Evolutionary conservation across 2,888 invertebrate genomes (phyloP).

Genomic region (Corythucha ciliata): DNA sequence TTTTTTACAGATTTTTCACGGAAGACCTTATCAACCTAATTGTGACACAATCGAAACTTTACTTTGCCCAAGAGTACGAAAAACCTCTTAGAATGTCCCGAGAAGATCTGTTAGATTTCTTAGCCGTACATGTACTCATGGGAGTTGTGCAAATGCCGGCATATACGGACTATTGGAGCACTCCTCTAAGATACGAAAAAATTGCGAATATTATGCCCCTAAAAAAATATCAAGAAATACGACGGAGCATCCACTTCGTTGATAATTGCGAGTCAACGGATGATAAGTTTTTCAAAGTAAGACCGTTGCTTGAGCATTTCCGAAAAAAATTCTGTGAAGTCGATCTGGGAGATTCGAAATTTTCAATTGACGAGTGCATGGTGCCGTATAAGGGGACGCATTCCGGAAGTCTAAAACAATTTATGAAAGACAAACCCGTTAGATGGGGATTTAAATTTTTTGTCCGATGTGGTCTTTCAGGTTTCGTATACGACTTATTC

Average conservation of each 20-base stretch:
- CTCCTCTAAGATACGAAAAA: conserved; percentile 1
- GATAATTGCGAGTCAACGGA: background rate
- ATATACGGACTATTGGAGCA: conserved; percentile 9
- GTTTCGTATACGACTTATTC: conserved; percentile 30
- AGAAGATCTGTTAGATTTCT: too few species aligned
- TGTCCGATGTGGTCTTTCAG: conserved; percentile 38
- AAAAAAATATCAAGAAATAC: conserved; percentile 7
- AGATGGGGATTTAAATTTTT: conserved; percentile 40
- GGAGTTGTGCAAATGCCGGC: conserved; percentile 7
- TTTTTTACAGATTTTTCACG: too few species aligned
- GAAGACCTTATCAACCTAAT: too few species aligned
- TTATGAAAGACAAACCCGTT: conserved; percentile 38
- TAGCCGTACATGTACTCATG: too few species aligned
- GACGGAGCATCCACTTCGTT: conserved; percentile 1
- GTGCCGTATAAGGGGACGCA: conserved; percentile 39
- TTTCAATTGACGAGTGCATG: conserved; percentile 38
- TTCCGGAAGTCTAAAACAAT: conserved; percentile 38
- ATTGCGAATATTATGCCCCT: conserved; percentile 10
- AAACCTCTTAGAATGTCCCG: too few species aligned
- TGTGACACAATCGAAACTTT: too few species aligned
- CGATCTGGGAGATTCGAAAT: conserved; percentile 29
- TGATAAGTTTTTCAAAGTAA: conserved; percentile 4
- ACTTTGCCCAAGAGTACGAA: too few species aligned
- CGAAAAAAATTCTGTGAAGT: conserved; percentile 18
- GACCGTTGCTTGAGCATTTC: conserved; percentile 1